phyloP scores from a whole-genome alignment of 1,140 invertebrate genomes.

The Neuroterus valhalla region DNA sequence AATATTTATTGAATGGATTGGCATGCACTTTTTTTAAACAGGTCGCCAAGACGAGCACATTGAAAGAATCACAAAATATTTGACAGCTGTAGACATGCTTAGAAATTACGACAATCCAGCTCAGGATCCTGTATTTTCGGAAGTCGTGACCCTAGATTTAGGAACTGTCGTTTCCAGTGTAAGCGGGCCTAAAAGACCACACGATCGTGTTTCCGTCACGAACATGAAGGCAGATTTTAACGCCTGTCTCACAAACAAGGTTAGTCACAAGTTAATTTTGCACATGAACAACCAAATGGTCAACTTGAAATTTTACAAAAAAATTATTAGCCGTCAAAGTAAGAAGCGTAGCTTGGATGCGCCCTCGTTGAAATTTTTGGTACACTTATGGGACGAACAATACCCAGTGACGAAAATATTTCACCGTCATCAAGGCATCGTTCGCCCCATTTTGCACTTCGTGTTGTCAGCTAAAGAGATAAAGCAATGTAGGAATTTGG shows the following conservation, averaged over 20 bases:
- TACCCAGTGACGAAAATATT: slow-evolving; percentile 77
- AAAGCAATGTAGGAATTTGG: neutral
- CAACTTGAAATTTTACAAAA: neutral
- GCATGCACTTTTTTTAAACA: slow-evolving; percentile 62
- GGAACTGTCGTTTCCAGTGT: slow-evolving; percentile 93
- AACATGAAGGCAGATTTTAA: slow-evolving; percentile 95
- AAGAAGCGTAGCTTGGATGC: too few species aligned
- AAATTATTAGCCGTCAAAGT: neutral
- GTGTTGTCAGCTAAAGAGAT: neutral
- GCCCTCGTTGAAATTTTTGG: neutral
- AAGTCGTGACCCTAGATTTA: slow-evolving; percentile 92
- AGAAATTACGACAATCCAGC: slow-evolving; percentile 86
- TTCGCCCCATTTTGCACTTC: slow-evolving; percentile 71
- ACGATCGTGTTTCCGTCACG: slow-evolving; percentile 93
- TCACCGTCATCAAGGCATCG: slow-evolving; percentile 70
- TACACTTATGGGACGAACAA: slow-evolving; percentile 75
- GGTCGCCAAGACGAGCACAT: slow-evolving; percentile 90
- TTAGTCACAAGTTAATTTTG: slow-evolving; percentile 70
- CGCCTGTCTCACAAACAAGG: slow-evolving; percentile 92
- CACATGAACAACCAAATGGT: neutral
- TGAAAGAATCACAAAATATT: slow-evolving; percentile 89
- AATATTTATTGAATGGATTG: neutral
- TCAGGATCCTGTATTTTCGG: slow-evolving; percentile 92
- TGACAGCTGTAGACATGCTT: slow-evolving; percentile 87
- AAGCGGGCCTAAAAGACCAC: slow-evolving; percentile 97